Percentiles rank a stretch among this genome's conserved stretches.
Conservation (phyloP, 2,888 invertebrate species). For the Stomorhina lunata region DNA sequence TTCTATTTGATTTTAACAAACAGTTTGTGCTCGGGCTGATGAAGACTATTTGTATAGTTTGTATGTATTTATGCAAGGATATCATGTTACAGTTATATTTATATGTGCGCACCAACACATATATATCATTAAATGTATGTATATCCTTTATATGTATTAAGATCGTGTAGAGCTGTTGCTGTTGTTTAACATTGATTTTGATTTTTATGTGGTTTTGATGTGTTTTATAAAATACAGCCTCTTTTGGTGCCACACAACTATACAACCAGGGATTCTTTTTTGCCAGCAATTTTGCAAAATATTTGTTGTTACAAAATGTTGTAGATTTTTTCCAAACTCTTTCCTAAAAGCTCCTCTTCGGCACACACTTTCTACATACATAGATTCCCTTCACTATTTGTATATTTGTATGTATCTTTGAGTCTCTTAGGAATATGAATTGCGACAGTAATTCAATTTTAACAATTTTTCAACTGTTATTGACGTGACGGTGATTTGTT, state of each 20-base stretch:
- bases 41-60: neutral
- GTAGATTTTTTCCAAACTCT: no score
- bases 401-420: conserved; percentile 18
- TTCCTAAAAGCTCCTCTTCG: neutral
- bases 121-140: neutral
- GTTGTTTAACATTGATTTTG: conserved; percentile 59
- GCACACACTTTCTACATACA: neutral
- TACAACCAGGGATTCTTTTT: neutral
- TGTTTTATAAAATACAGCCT: conserved; percentile 58
- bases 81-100: conserved; percentile 40
- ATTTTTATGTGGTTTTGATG: conserved; percentile 64
- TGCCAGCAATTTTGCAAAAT: neutral
- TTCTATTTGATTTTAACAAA: conserved; percentile 57
- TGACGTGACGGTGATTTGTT: conserved; percentile 78
- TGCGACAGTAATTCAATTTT: conserved; percentile 76
- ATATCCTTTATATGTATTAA: neutral
- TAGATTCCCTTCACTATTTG: neutral
- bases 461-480: conserved; percentile 79
- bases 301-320: conserved; percentile 13
- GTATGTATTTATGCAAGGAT: conserved; percentile 53
- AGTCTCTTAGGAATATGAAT: conserved; percentile 65
- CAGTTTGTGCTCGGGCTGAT: conserved; percentile 4
- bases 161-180: conserved; percentile 3
- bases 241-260: conserved; percentile 35
- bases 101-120: neutral